Base-by-base conservation (phyloP, 2,113 vertebrate genomes). In the Cyprinodon variegatus region DNA sequence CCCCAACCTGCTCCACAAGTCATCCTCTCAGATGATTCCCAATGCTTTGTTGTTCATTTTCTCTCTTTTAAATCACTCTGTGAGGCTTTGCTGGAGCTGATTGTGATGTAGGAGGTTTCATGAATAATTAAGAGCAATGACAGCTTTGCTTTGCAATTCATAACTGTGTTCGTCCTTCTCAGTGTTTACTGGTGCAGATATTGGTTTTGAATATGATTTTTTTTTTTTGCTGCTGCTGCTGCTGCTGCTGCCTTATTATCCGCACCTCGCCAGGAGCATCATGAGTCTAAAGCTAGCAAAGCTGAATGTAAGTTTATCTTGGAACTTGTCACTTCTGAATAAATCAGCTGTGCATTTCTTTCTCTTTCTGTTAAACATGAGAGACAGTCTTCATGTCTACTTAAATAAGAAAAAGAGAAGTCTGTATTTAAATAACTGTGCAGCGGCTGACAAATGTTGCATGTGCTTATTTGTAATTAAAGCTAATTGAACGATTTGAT, bases 61-160 rank as follows among this genome's bases (percentile, higher is more conserved):
- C 68, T 13, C 17, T 75, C 46, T 3, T 82, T 86, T 81, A 65
- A 74, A 84, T 64, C 37, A 63, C 62, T 76, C 57, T 68, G 57
- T 79, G 69, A 84, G 65, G 86, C 83, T 90, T 88, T 61, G 57
- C 69, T 79, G 86, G 76, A 72, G 72, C 82, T 82, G 82, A 82
- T 77, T 80, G 71, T 80, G 78, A 87, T 82, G 73, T 80, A 77
- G 61, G 70, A 82, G 15, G 22, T 85, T 85, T 83, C 73, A 83
- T 88, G 78, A 90, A 89, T 89, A 91, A 91, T 88, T 87, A 83
- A 88, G 76, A 86, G 72, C 61, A 39, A 78, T 86, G 75, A 84
- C 74, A 86, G 83, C 79, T 81, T 57, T 20, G 12, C 59, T 75
- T 77, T 37, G 63, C 78, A 76, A 87, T 77, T 75, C 75, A 72